Evolutionary conservation across 2,888 invertebrate genomes (phyloP).

Genomic region (Thereva nobilitata): DNA sequence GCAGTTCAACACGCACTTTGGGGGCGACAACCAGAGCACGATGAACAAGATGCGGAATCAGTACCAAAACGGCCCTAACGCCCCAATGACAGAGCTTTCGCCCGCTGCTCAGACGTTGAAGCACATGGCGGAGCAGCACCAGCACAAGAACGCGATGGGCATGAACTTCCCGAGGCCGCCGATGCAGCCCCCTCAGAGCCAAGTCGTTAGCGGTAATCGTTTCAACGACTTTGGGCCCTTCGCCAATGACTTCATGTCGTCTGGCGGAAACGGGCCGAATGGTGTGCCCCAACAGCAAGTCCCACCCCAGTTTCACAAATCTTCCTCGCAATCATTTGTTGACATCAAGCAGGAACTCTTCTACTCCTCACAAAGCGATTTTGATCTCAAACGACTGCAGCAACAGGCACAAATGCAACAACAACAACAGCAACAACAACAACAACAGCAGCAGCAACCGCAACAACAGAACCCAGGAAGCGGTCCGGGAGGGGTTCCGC

Average conservation of each 20-base stretch:
- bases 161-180: conserved; percentile 61
- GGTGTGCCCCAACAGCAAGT: conserved; percentile 50
- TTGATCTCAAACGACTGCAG: conserved; percentile 58
- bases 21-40: conserved; percentile 44
- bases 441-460: conserved; percentile 48
- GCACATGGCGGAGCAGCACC: conserved; percentile 97
- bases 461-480: conserved; percentile 55
- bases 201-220: conserved; percentile 58
- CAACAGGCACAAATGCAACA: conserved; percentile 47
- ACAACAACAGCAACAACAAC: conserved; percentile 49
- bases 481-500: conserved; percentile 16
- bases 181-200: conserved; percentile 59
- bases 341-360: conserved; percentile 65
- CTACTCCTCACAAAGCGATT: conserved; percentile 58
- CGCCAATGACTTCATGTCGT: conserved; percentile 59
- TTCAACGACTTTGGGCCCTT: conserved; percentile 67
- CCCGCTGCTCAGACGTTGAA: conserved; percentile 94
- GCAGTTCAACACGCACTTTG: conserved; percentile 48
- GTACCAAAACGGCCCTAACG: conserved; percentile 58
- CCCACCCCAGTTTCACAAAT: conserved; percentile 57
- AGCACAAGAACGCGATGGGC: conserved; percentile 76
- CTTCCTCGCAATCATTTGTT: conserved; percentile 59
- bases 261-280: conserved; percentile 52
- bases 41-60: conserved; percentile 49
- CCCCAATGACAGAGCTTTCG: conserved; percentile 71